phyloP scores from a whole-genome alignment of 2,888 invertebrate genomes.

The Drosophila macrospina region DNA sequence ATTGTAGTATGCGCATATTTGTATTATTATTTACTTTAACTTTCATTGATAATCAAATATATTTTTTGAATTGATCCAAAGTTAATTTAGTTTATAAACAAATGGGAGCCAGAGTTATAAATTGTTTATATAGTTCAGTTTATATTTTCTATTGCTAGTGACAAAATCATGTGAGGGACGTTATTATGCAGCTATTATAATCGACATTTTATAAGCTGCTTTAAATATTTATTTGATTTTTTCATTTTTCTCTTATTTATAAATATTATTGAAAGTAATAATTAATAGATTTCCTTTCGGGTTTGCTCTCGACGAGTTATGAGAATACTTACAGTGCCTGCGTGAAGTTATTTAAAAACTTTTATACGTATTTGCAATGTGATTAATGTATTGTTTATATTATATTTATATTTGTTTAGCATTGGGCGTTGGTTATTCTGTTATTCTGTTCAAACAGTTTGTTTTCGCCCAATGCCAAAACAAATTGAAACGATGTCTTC shows the following conservation, averaged over 20 bases:
- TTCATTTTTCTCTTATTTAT: conserved; percentile 32
- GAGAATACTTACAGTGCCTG: conserved; percentile 34
- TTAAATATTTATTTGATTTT: conserved; percentile 35
- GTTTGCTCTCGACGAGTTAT: conserved; percentile 17
- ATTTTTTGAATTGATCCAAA: conserved; percentile 34
- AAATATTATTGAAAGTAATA: conserved; percentile 39
- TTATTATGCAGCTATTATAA: conserved; percentile 51
- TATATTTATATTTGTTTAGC: conserved; percentile 38
- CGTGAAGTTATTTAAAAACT: conserved; percentile 16
- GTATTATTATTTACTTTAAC: conserved; percentile 29
- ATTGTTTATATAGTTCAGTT: conserved; percentile 35
- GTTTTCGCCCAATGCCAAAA: conserved; percentile 30
- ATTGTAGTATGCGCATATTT: conserved; percentile 60
- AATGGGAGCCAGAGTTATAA: conserved; percentile 1
- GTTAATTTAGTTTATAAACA: conserved; percentile 47
- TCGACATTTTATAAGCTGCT: conserved; percentile 46
- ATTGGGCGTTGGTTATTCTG: conserved; percentile 31
- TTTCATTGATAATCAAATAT: conserved; percentile 34
- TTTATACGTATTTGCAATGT: conserved; percentile 21
- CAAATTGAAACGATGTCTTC: conserved; percentile 41
- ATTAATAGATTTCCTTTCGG: conserved; percentile 18
- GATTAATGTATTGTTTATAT: conserved; percentile 24
- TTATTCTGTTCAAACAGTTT: conserved; percentile 15
- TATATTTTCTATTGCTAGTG: conserved; percentile 50
- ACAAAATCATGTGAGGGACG: conserved; percentile 26